Evolutionary conservation across 2,113 vertebrate genomes (phyloP).

Genomic region (Peromyscus polionotus): DNA sequence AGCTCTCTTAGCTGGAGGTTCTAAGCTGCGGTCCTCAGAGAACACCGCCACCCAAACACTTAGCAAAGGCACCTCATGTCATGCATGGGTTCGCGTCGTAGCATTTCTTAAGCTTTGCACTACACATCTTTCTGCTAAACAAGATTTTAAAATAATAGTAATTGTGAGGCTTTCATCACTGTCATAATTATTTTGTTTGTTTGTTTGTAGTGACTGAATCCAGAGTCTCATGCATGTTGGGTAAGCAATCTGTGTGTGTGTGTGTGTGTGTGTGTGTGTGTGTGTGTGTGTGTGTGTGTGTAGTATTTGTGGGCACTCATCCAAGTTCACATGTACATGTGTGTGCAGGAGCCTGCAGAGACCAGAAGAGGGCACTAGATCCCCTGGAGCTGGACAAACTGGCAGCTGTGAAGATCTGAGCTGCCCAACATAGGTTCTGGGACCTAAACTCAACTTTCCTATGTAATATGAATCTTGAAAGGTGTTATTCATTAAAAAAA

Average conservation of each 20-base stretch:
- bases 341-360: background rate
- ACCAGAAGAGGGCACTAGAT: background rate
- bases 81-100: background rate
- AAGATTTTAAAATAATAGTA: background rate
- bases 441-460: background rate
- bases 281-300: background rate
- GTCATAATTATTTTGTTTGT: background rate
- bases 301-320: background rate
- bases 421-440: background rate
- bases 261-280: background rate
- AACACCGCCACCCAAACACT: background rate
- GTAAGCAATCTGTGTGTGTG: background rate
- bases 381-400: background rate
- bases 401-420: background rate
- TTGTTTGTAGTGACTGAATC: background rate
- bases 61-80: background rate
- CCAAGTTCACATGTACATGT: background rate
- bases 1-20: background rate
- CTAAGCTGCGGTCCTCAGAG: background rate
- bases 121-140: background rate
- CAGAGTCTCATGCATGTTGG: background rate
- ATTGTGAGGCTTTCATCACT: background rate
- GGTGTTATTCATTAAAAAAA: too few species aligned
- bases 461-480: too few species aligned
- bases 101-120: background rate